These are phyloP conservation scores for Pachypanchax playfairii DNA, from an alignment of 2,113 vertebrate species.

Conservation along the genomic window DNA sequence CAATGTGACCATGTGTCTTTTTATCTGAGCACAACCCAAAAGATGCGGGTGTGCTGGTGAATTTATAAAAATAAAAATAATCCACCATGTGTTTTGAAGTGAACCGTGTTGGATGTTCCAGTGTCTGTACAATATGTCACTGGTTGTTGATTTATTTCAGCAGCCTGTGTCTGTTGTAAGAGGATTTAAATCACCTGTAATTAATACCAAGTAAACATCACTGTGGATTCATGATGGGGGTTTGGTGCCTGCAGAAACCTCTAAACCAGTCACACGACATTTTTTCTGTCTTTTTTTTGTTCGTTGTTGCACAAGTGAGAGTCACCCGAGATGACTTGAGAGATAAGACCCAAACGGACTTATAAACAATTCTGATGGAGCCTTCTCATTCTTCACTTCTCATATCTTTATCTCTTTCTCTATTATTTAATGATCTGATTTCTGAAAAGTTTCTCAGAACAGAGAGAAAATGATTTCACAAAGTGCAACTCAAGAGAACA, in stretches of 20 bases:
- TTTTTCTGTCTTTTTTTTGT: constrained; percentile 39
- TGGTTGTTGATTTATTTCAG: constrained; percentile 7
- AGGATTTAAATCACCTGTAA: constrained; percentile 1
- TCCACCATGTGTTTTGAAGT: background rate
- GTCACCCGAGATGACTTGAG: constrained; percentile 50
- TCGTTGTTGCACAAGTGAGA: constrained; percentile 42
- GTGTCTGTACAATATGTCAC: background rate
- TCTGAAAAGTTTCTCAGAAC: no score
- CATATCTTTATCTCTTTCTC: background rate
- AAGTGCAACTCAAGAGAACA: background rate
- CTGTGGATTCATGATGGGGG: background rate
- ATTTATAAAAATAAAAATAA: background rate
- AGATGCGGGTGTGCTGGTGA: background rate
- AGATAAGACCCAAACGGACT: constrained; percentile 47
- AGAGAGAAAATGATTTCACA: no score
- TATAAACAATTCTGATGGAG: constrained; percentile 6
- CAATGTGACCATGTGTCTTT: background rate
- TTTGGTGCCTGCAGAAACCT: background rate
- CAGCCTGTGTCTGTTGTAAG: background rate
- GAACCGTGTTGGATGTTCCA: background rate
- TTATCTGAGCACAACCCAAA: background rate
- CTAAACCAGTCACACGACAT: constrained; percentile 61
- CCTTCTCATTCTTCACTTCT: background rate
- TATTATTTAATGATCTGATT: background rate
- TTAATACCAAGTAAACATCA: constrained; percentile 26